Base-by-base conservation (phyloP, 2,888 invertebrate genomes). In the Prenolepis imparis region DNA sequence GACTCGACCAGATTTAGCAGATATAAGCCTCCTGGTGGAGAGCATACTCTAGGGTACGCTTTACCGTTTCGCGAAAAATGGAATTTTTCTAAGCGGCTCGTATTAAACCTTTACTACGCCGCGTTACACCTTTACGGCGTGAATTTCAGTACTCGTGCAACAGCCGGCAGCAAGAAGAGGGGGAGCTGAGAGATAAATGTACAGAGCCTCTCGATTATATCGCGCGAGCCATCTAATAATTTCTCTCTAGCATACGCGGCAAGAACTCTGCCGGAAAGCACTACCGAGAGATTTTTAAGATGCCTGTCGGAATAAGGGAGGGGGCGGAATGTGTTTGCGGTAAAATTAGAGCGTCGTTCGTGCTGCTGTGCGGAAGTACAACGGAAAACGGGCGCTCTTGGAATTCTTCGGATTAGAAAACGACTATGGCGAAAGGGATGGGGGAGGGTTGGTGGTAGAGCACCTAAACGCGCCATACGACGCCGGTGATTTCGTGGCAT, bases 401-500 rank as follows among this genome's bases (percentile, higher is more conserved):
- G 73, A 80, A 80, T 80, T 80, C 78, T n/a, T 59, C 24, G 59
- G 73, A 80, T 80, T 80, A 80, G 78, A 80, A 77, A 80, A 80
- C 78, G 73, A 59, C 78, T 44, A 59, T 41, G 21, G 57, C 32
- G 2, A n/a, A 41, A 21, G 28, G n/a, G n/a, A 12, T 18, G 18
- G 57, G 48, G 48, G n/a, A 48, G 41, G 39, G 57, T 68, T 28
- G 28, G 1, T 28, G 28, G 1, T 28, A 1, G 1, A 68, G 57
- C 77, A 32, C 57, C 57, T 41, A 57, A 68, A 68, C 63, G 52
- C 21, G 52, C 21, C 48, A 32, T 63, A 63, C 74, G 73, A 72
- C 68, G 57, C 44, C 44, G 84, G 88, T 88, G 88, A 88, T 88
- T 88, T 80, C 85, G 70, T 78, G 77, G 87, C 81, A 84, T 89